Conservation (phyloP, 2,113 vertebrate genomes). For the Rynchops niger region DNA sequence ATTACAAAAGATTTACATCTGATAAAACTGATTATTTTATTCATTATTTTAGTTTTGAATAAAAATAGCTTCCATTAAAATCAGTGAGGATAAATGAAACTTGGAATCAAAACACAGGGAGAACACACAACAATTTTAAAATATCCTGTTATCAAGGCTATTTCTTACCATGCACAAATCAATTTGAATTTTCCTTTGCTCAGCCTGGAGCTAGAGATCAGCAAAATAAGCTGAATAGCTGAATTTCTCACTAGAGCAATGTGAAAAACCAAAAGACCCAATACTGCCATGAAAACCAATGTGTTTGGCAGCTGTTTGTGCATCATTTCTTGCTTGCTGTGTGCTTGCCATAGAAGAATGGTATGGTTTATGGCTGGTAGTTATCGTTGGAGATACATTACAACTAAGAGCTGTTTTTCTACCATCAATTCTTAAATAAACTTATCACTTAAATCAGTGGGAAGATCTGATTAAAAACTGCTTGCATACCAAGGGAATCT, state of each 20-base stretch:
- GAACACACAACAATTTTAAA: neutral
- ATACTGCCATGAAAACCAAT: neutral
- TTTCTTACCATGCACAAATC: neutral
- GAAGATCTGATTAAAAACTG: neutral
- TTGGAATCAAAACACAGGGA: neutral
- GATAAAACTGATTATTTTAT: neutral
- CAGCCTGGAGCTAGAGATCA: neutral
- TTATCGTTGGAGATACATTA: neutral
- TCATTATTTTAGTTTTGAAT: neutral
- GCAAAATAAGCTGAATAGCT: neutral
- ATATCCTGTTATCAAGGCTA: neutral
- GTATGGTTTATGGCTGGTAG: neutral
- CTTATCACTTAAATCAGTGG: neutral
- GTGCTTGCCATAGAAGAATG: neutral
- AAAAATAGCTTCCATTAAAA: neutral
- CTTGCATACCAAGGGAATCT: neutral
- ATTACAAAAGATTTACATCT: neutral
- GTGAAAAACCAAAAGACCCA: neutral
- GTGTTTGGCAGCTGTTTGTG: neutral
- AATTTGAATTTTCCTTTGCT: neutral
- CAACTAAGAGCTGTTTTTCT: neutral
- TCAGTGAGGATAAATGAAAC: neutral
- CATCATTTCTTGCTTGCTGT: neutral
- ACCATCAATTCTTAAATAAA: neutral
- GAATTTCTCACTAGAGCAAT: neutral